Base-by-base conservation (phyloP, 2,797 vertebrate genomes). In the Acanthornis magna region DNA sequence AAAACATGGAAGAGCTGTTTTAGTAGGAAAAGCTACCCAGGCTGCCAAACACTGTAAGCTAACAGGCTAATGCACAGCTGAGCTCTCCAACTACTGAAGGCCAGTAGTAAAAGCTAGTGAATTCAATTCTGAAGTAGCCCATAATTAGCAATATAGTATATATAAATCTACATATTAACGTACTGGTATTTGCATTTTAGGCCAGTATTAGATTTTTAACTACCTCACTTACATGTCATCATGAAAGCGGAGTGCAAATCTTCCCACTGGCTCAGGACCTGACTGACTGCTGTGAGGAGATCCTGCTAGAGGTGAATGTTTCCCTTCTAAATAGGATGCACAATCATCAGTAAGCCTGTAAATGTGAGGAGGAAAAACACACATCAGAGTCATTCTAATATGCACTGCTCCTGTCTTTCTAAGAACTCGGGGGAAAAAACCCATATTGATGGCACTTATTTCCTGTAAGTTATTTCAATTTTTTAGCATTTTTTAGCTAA, bases 151-250 rank as follows among this genome's bases (percentile, higher is more conserved):
- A 42, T 16, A 53, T 0, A 42, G 18, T 29, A 66, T 7, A 43
- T 8, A 36, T 2, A 84, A 55, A 30, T 16, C 63, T 70, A 79
- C 16, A 29, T 6, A 32, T 8, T 34, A 50, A 62, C 32, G 25
- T 17, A n/a, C 15, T 29, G 11, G 8, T 11, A 40, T 5, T 6
- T 26, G 18, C 13, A 40, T 75, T 88, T 85, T 23, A 65, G 73
- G 30, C 67, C 22, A 89, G 15, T 88, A 74, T 32, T 54, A 32
- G 22, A 68, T 45, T 91, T 91, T 70, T 43, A 89, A 51, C 26
- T 74, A 11, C 20, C 26, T 51, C 78, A 98, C 99, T 99, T 95
- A 99, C 99, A 97, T 47, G 80, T 98, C 98, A 97, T 98, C 98
- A 88, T 84, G 98, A 93, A 99, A 98, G 92, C 97, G 98, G 40